Conservation (phyloP, 2,797 vertebrate genomes). For the Muraenolepis orangiensis region DNA sequence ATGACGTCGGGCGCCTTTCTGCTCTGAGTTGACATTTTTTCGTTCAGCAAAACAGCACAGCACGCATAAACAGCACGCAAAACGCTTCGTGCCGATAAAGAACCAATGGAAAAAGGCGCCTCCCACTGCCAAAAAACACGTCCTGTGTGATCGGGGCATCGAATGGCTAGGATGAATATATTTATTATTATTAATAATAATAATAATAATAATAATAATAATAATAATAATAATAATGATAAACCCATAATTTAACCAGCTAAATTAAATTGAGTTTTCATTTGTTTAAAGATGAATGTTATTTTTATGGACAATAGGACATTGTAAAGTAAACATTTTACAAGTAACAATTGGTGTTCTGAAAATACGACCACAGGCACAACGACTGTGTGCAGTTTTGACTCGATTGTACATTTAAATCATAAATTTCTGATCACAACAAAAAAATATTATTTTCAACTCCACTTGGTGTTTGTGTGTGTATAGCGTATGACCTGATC, state of each 20-base stretch:
- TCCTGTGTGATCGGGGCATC: too few species aligned
- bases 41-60: too few species aligned
- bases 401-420: slow-evolving; percentile 33
- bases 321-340: background rate
- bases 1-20: too few species aligned
- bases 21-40: too few species aligned
- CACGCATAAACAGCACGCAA: too few species aligned
- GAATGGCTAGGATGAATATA: too few species aligned
- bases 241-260: background rate
- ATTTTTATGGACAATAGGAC: background rate
- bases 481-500: background rate
- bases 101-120: too few species aligned
- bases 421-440: background rate
- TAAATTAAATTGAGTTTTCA: background rate
- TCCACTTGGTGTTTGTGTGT: background rate
- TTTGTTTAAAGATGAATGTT: background rate
- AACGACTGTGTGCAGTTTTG: slow-evolving; percentile 8
- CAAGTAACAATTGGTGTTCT: background rate
- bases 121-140: too few species aligned
- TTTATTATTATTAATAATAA: too few species aligned
- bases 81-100: too few species aligned
- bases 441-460: background rate
- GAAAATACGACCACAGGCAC: background rate
- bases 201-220: too few species aligned
- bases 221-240: background rate